phyloP scores from a whole-genome alignment of 2,888 invertebrate genomes.

The Cryptops parisi region DNA sequence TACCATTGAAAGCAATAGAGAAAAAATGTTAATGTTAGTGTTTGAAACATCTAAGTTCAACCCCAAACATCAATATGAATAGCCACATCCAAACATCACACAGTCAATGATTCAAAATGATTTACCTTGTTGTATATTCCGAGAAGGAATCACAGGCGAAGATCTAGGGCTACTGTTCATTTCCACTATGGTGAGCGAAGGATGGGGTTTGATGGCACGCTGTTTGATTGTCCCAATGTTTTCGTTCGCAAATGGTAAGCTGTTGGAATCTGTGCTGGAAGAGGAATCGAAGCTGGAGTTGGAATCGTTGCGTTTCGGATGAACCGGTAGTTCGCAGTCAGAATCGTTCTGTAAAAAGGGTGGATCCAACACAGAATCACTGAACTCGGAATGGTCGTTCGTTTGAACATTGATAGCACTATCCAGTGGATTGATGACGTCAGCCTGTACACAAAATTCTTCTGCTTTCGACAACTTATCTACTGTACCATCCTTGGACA shows the following conservation, averaged over 20 bases:
- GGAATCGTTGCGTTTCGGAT: conserved; percentile 17
- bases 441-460: neutral
- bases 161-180: conserved; percentile 15
- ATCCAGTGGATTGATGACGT: neutral
- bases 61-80: too few species aligned
- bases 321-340: conserved; percentile 5
- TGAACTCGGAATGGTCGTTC: neutral
- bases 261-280: conserved; percentile 30
- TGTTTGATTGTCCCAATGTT: conserved; percentile 97
- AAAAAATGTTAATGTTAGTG: too few species aligned
- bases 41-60: too few species aligned
- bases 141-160: conserved; percentile 12
- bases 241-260: conserved; percentile 85
- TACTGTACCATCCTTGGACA: conserved; percentile 11
- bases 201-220: conserved; percentile 38
- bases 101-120: neutral
- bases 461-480: neutral
- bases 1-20: neutral
- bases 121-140: neutral
- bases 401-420: neutral
- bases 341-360: conserved; percentile 6
- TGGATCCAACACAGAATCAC: neutral
- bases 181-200: conserved; percentile 19
- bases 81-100: too few species aligned
- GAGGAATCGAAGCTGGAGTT: conserved; percentile 20